phyloP scores from a whole-genome alignment of 2,113 vertebrate genomes.

The Damaliscus lunatus region DNA sequence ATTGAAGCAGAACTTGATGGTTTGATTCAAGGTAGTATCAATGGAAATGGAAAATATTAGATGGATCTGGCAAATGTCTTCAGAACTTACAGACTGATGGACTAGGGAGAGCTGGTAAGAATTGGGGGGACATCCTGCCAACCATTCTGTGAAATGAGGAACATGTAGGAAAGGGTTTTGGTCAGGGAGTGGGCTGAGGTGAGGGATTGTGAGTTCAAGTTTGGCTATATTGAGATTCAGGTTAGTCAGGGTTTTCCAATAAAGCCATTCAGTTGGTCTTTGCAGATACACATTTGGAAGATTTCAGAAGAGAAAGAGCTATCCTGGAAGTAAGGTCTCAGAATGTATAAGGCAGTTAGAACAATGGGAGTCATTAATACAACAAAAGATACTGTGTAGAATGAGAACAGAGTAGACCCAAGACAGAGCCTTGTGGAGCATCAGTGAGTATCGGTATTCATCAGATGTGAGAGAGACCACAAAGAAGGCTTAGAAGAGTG shows the following conservation, averaged over 20 bases:
- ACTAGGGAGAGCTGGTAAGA: background rate
- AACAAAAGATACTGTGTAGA: background rate
- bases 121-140: background rate
- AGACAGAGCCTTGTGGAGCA: background rate
- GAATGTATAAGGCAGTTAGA: background rate
- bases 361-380: background rate
- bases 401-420: background rate
- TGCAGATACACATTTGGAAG: background rate
- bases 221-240: background rate
- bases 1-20: background rate
- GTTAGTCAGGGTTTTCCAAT: background rate
- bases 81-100: background rate
- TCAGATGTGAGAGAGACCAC: background rate
- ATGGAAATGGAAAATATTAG: background rate
- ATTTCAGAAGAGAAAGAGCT: constrained; percentile 10
- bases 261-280: background rate
- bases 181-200: background rate
- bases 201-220: background rate
- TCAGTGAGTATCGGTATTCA: background rate
- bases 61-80: background rate
- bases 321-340: background rate
- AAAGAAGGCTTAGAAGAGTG: background rate
- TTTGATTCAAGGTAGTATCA: background rate
- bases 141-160: background rate
- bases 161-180: background rate